Base-by-base conservation (phyloP, 1,140 invertebrate species). In the Drosophila nasuta region DNA sequence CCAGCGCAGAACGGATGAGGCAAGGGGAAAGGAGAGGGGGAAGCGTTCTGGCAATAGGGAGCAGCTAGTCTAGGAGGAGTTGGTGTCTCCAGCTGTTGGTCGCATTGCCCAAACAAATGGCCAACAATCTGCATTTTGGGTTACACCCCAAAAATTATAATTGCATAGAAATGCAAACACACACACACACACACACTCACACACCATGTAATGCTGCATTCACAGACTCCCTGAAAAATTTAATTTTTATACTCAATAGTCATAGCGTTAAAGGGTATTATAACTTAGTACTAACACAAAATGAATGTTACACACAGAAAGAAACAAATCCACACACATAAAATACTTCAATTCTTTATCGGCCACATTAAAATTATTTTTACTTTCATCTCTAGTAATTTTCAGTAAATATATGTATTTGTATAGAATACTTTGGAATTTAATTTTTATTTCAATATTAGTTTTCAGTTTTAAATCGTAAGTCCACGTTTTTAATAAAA, bases 101-200 rank as follows among this genome's bases (percentile, higher is more conserved):
- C 56, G 68, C 72, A 71, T 62, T 81, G 49, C 77, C 46, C 54
- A 79, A 80, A 79, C 77, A 80, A 80, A 79, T 79, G 71, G 79
- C 78, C 66, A 76, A 57, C 79, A 81, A 81, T 79, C 77, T 79
- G 77, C 77, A 79, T 80, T 81, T 76, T 58, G 56, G 51, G 66
- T 33, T 60, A 46, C 70, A 60, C 56, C 56, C 51, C 52, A 59
- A 76, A 80, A 80, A 76, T 81, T 81, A 80, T 80, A 81, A 81
- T 81, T 81, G 72, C 77, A 60, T 75, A 80, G 77, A 71, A 58
- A 65, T 17, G 65, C 56, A 65, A 60, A 48, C 66, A 68, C 41
- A 5, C 33, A 30, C 43, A 58, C 11, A 58, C 17, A 38, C 30
- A 41, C n/a, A 52, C 30, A 35, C 43, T 11, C 13, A 62, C 6